These are phyloP conservation scores for Montipora capitata DNA, from an alignment of 92 coral and sea anemone species.

Conservation along the genomic window DNA sequence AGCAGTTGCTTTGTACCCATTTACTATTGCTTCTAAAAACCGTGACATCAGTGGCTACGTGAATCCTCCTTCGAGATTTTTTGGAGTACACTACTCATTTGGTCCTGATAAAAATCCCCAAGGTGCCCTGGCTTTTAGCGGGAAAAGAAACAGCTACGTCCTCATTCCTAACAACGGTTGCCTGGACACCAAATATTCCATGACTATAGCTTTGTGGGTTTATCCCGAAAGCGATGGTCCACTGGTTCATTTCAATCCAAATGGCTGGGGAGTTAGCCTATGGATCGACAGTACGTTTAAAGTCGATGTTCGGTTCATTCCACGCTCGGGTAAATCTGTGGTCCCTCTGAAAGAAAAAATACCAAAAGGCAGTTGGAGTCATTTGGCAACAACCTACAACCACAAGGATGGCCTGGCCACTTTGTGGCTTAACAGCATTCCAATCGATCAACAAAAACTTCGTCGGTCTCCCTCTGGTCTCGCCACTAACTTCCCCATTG, in stretches of 20 bases:
- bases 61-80: constrained; percentile 61
- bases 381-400: constrained; percentile 70
- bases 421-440: constrained; percentile 53
- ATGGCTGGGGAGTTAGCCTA: constrained; percentile 58
- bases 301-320: constrained; percentile 56
- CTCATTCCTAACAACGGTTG: constrained; percentile 74
- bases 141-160: constrained; percentile 67
- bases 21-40: constrained; percentile 41
- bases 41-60: constrained; percentile 60
- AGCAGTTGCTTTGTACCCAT: constrained; percentile 58
- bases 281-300: constrained; percentile 32
- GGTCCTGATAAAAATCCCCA: constrained; percentile 70
- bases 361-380: constrained; percentile 60
- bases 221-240: constrained; percentile 75
- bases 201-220: constrained; percentile 69
- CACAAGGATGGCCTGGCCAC: constrained; percentile 55
- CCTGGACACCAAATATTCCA: constrained; percentile 64
- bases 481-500: constrained; percentile 65
- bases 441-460: constrained; percentile 29
- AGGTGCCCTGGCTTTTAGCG: constrained; percentile 67
- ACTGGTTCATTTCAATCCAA: constrained; percentile 66
- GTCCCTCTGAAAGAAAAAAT: constrained; percentile 47
- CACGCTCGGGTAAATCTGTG: constrained; percentile 50
- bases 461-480: constrained; percentile 57
- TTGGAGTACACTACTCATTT: constrained; percentile 15